These are phyloP conservation scores for Sciurus carolinensis DNA, from an alignment of 2,797 vertebrate genomes.

Conservation along the genomic window DNA sequence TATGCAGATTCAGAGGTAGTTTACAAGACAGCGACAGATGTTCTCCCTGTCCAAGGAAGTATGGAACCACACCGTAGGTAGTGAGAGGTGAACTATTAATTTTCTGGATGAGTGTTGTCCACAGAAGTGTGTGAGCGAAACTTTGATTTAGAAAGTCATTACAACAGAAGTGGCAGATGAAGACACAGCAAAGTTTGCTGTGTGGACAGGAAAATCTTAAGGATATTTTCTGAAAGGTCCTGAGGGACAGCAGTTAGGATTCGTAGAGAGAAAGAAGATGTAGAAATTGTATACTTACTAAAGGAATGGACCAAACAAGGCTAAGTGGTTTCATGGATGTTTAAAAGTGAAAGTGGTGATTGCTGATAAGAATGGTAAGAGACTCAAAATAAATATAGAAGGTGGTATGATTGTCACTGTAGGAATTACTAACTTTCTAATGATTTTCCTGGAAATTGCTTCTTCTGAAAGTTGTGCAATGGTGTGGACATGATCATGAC, in stretches of 20 bases:
- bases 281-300: not conserved
- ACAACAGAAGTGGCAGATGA: not conserved
- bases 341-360: not conserved
- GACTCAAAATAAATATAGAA: not conserved
- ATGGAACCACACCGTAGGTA: not conserved
- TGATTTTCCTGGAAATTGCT: not conserved
- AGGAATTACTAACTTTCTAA: not conserved
- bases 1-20: not conserved
- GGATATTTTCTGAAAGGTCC: not conserved
- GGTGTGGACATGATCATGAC: not conserved
- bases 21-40: not conserved
- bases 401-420: not conserved
- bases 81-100: not conserved
- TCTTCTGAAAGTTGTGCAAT: conserved; percentile 1
- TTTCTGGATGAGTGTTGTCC: not conserved
- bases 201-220: not conserved
- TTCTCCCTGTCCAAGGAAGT: not conserved
- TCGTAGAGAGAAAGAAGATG: not conserved
- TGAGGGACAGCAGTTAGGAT: not conserved
- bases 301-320: not conserved
- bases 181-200: not conserved
- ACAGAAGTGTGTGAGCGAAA: not conserved
- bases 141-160: not conserved
- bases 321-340: not conserved
- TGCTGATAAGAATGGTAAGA: not conserved